A percentile compares a stretch with the other conserved stretches of the same genome.
These are phyloP conservation scores for Xestia rhomboidea DNA, from an alignment of 2,888 invertebrate species.

Conservation along the genomic window DNA sequence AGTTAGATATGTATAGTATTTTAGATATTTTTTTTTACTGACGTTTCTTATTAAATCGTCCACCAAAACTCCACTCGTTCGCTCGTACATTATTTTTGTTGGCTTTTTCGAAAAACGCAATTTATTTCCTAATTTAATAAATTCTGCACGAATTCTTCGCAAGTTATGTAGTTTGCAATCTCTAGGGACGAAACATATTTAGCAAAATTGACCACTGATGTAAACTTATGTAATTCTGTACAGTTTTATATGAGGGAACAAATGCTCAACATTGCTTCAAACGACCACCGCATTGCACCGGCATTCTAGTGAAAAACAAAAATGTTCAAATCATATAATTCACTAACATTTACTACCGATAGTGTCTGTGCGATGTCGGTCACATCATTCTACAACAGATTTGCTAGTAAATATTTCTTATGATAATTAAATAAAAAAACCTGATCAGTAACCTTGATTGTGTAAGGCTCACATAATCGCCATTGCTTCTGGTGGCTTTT, in stretches of 20 bases:
- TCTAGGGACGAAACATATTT: slow-evolving; percentile 80
- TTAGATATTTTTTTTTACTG: slow-evolving; percentile 81
- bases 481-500: slow-evolving; percentile 19
- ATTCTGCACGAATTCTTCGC: slow-evolving; percentile 67
- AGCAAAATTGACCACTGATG: slow-evolving; percentile 77
- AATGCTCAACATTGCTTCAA: slow-evolving; percentile 74
- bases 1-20: slow-evolving; percentile 87
- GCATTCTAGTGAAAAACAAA: slow-evolving; percentile 51
- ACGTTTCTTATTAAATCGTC: slow-evolving; percentile 61
- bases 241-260: slow-evolving; percentile 83
- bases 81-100: slow-evolving; percentile 76
- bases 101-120: slow-evolving; percentile 69
- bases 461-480: slow-evolving; percentile 15
- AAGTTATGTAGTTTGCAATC: slow-evolving; percentile 73
- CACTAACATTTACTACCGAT: slow-evolving; percentile 29
- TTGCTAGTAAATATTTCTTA: slow-evolving; percentile 78
- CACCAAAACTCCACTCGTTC: slow-evolving; percentile 55
- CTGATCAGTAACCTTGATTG: slow-evolving; percentile 34
- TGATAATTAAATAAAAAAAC: slow-evolving; percentile 70
- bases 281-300: slow-evolving; percentile 60
- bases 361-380: slow-evolving; percentile 62
- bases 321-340: slow-evolving; percentile 66
- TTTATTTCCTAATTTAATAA: slow-evolving; percentile 71
- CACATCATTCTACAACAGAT: slow-evolving; percentile 69
- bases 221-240: slow-evolving; percentile 72